phyloP scores from a whole-genome alignment of 2,888 invertebrate species.

The Saturnia pavonia region DNA sequence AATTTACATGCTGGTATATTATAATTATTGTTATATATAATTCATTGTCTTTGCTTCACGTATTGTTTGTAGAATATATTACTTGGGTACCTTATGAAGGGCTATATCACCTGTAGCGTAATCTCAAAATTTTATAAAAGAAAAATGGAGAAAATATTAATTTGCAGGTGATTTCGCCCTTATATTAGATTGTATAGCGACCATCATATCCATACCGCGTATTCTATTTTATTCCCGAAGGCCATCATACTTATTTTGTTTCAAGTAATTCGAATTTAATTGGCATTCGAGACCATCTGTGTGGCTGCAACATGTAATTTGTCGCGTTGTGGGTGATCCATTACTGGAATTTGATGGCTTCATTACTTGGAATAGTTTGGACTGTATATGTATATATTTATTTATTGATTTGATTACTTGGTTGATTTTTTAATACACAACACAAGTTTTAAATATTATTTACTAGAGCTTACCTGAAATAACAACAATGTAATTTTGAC shows the following conservation, averaged over 20 bases:
- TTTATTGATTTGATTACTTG: not conserved
- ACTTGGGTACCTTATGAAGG: too few species aligned
- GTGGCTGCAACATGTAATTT: slow-evolving; percentile 34
- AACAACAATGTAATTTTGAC: too few species aligned
- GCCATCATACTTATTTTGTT: slow-evolving; percentile 5
- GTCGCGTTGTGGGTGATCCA: slow-evolving; percentile 19
- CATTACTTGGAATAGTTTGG: not conserved
- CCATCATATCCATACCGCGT: not conserved
- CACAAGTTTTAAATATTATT: too few species aligned
- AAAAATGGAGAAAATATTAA: not conserved
- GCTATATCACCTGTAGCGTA: too few species aligned
- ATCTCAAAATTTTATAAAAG: too few species aligned
- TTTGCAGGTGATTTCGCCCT: not conserved
- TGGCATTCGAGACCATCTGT: slow-evolving; percentile 31
- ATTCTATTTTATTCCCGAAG: not conserved
- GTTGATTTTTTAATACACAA: too few species aligned
- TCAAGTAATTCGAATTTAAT: slow-evolving; percentile 35
- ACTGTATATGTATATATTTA: not conserved
- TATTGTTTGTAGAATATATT: too few species aligned
- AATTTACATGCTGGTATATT: too few species aligned
- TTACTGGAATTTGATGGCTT: slow-evolving; percentile 7
- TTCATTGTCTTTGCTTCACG: too few species aligned
- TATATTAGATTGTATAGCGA: not conserved
- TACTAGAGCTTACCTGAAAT: too few species aligned
- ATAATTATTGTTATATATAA: too few species aligned